Conservation (phyloP, 2,113 vertebrate species). For the Thunnus thynnus region DNA sequence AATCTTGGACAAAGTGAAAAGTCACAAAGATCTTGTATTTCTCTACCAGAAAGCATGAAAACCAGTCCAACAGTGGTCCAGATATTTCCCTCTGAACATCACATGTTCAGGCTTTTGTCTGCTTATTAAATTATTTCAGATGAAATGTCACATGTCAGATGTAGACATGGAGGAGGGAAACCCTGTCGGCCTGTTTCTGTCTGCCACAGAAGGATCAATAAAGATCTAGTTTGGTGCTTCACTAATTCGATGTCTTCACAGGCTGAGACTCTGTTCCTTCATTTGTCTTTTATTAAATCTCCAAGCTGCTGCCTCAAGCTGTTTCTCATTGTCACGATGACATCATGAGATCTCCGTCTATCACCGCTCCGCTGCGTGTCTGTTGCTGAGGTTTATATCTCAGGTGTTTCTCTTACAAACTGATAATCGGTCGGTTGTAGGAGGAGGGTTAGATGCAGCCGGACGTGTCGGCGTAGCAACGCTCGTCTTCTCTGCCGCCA, state of each 20-base stretch:
- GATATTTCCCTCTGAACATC: too few species aligned
- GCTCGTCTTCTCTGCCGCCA: background rate
- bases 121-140: background rate
- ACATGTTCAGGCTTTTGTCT: too few species aligned
- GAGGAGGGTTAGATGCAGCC: too few species aligned
- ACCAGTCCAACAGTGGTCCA: too few species aligned
- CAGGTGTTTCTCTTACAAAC: too few species aligned
- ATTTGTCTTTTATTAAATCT: constrained; percentile 16
- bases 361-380: background rate
- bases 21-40: too few species aligned
- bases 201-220: constrained; percentile 37
- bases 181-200: background rate
- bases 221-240: constrained; percentile 24
- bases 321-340: background rate
- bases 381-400: too few species aligned
- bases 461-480: too few species aligned
- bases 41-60: too few species aligned
- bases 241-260: constrained; percentile 19
- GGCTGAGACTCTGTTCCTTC: background rate
- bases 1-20: too few species aligned
- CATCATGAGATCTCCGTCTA: background rate
- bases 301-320: background rate
- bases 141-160: background rate
- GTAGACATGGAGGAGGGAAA: background rate
- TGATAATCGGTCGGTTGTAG: too few species aligned